A percentile compares a stretch with the other conserved stretches of the same genome.
phyloP scores from a whole-genome alignment of 2,888 invertebrate genomes.

The Lucinisca nassula region DNA sequence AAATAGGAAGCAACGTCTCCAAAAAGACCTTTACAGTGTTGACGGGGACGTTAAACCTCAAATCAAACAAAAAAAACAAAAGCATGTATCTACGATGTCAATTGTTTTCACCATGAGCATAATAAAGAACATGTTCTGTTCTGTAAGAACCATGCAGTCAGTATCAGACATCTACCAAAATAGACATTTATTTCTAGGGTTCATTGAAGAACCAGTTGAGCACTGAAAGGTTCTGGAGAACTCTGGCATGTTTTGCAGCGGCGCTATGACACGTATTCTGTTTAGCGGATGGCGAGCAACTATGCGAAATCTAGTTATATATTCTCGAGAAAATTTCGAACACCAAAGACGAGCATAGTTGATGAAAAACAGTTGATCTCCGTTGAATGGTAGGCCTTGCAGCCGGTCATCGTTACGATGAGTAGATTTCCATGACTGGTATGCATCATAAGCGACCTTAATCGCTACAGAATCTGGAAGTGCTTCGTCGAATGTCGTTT shows the following conservation, averaged over 20 bases:
- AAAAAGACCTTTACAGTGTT: too few relatives aligned
- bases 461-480: background rate
- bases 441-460: constrained; percentile 6
- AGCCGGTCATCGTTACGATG: background rate
- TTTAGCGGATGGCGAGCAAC: background rate
- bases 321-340: background rate
- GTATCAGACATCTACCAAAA: too few relatives aligned
- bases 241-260: background rate
- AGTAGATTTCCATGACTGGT: background rate
- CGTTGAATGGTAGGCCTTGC: constrained; percentile 6
- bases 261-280: background rate
- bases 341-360: constrained; percentile 1
- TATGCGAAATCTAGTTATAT: background rate
- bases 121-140: too few relatives aligned
- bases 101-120: too few relatives aligned
- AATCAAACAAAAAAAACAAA: too few relatives aligned
- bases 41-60: too few relatives aligned
- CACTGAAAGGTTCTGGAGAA: background rate
- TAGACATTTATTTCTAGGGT: background rate
- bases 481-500: too few relatives aligned
- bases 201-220: background rate
- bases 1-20: too few relatives aligned
- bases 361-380: constrained; percentile 16
- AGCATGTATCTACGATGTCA: too few relatives aligned
- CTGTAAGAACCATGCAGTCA: too few relatives aligned